Percentiles rank a stretch among this genome's conserved stretches.
phyloP scores from a whole-genome alignment of 2,888 invertebrate genomes.

The Drosophila acutilabella region DNA sequence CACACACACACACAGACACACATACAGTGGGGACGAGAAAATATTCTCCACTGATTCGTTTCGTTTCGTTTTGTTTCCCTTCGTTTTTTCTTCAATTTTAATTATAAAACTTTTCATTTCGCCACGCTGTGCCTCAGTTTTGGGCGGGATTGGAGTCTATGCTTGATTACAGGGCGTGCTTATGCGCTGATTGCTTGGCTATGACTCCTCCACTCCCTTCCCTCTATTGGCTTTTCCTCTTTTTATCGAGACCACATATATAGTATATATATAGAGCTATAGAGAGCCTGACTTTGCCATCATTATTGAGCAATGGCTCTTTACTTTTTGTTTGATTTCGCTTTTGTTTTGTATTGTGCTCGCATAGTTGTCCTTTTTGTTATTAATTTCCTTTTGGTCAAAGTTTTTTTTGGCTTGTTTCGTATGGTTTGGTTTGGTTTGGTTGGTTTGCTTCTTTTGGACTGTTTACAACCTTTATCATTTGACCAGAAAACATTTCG shows the following conservation, averaged over 20 bases:
- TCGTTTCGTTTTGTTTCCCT: constrained; percentile 15
- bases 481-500: constrained; percentile 61
- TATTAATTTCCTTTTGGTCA: constrained; percentile 66
- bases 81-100: constrained; percentile 80
- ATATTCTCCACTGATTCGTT: constrained; percentile 52
- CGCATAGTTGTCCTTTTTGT: constrained; percentile 76
- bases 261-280: constrained; percentile 17
- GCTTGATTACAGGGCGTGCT: constrained; percentile 80
- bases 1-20: constrained; percentile 1
- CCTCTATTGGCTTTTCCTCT: not conserved
- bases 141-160: constrained; percentile 36
- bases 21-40: constrained; percentile 27
- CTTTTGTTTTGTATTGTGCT: constrained; percentile 36
- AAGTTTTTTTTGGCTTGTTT: constrained; percentile 11
- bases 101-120: constrained; percentile 84
- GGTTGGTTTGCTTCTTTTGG: constrained; percentile 5
- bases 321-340: constrained; percentile 56
- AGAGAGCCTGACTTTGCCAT: constrained; percentile 61
- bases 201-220: constrained; percentile 43
- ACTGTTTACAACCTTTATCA: constrained; percentile 58
- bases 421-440: too few species aligned
- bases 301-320: constrained; percentile 74
- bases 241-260: constrained; percentile 26
- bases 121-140: constrained; percentile 60
- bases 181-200: constrained; percentile 78